A percentile compares a stretch with the other conserved stretches of the same genome.
Conservation (phyloP, 2,888 invertebrate genomes). For the Venusia cambrica region DNA sequence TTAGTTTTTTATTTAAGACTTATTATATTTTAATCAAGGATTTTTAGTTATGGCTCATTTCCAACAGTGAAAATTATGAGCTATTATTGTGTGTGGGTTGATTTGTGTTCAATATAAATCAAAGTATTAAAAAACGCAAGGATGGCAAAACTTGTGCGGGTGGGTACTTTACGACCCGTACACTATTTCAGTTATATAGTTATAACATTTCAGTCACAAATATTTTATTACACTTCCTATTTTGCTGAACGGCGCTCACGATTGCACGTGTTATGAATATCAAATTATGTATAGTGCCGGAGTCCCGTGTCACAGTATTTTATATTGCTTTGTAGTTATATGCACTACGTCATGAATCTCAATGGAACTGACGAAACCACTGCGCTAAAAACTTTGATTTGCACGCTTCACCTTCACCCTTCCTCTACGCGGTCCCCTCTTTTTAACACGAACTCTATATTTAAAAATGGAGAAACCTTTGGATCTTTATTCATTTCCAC, state of each 20-base stretch:
- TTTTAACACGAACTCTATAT: too few relatives aligned
- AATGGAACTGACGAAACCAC: slow-evolving; percentile 29
- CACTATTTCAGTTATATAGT: slow-evolving; percentile 65
- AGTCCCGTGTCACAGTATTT: slow-evolving; percentile 47
- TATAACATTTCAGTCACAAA: slow-evolving; percentile 62
- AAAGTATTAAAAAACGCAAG: slow-evolving; percentile 2
- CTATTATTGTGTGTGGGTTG: slow-evolving; percentile 14
- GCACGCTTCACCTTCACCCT: slow-evolving; percentile 4
- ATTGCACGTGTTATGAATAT: slow-evolving; percentile 67
- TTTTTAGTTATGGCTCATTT: too few relatives aligned
- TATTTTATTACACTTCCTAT: slow-evolving; percentile 67
- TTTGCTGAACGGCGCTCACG: slow-evolving; percentile 63
- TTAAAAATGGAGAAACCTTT: too few relatives aligned
- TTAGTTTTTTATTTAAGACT: too few relatives aligned
- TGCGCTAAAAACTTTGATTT: slow-evolving; percentile 12
- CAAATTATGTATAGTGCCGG: slow-evolving; percentile 48
- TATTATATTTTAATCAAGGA: too few relatives aligned
- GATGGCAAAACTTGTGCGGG: slow-evolving; percentile 27
- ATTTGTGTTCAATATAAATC: background rate
- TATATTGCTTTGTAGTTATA: slow-evolving; percentile 44
- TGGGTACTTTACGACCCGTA: slow-evolving; percentile 54
- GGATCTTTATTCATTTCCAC: too few relatives aligned
- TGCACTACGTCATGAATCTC: slow-evolving; percentile 37
- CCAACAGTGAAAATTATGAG: too few relatives aligned
- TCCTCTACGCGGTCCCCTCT: too few relatives aligned